phyloP scores from a whole-genome alignment of 53 echinoderm and acorn worm genomes.

The Henricia sp. region DNA sequence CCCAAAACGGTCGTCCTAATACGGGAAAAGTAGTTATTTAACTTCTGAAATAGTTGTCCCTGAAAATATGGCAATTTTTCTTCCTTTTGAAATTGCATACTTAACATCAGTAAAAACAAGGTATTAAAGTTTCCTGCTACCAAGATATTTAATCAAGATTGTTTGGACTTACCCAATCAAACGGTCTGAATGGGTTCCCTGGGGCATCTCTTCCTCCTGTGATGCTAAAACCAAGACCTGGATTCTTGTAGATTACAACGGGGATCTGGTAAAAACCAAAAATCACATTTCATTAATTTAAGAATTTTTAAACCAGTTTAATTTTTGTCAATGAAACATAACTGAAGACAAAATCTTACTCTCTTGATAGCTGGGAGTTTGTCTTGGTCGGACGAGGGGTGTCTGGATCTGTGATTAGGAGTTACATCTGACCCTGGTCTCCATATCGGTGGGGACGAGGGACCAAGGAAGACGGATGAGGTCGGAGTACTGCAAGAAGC shows the following conservation, averaged over 20 bases:
- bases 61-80: neutral
- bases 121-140: neutral
- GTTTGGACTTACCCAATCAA: constrained; percentile 70
- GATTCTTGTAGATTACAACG: constrained; percentile 80
- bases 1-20: too few species aligned
- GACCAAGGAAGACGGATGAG: constrained; percentile 46
- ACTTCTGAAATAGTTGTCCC: neutral
- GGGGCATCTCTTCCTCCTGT: constrained; percentile 78
- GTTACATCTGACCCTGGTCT: constrained; percentile 39
- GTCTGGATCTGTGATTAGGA: constrained; percentile 19
- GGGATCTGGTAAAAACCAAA: constrained; percentile 58
- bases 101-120: neutral
- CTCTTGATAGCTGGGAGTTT: neutral
- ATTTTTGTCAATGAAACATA: neutral
- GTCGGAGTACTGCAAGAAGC: constrained; percentile 44
- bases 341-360: neutral
- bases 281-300: neutral
- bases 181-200: constrained; percentile 81
- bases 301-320: neutral
- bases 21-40: too few species aligned
- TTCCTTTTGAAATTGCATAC: neutral
- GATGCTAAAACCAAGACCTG: constrained; percentile 90
- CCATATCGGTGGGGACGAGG: constrained; percentile 24
- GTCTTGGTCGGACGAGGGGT: neutral
- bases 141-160: neutral